These are phyloP conservation scores for Serinus canaria DNA, from an alignment of 2,113 vertebrate species.

Conservation along the genomic window DNA sequence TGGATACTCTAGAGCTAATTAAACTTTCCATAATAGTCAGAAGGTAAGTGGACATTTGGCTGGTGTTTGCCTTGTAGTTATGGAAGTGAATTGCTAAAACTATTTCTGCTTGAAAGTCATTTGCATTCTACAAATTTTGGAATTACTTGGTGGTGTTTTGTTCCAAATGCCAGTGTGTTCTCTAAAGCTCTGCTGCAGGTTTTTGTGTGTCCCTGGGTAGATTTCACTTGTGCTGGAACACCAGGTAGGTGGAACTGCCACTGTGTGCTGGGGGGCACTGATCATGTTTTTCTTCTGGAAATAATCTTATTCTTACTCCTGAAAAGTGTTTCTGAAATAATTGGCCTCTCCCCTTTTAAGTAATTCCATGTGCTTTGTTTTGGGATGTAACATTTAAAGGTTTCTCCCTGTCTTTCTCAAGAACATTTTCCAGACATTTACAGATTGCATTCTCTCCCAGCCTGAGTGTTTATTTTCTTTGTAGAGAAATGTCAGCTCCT, in stretches of 20 bases:
- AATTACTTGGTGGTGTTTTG: neutral
- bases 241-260: neutral
- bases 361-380: neutral
- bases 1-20: neutral
- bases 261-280: neutral
- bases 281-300: neutral
- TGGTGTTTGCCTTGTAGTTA: neutral
- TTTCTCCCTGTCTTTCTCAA: neutral
- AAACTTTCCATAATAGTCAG: neutral
- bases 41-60: neutral
- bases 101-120: neutral
- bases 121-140: neutral
- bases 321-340: neutral
- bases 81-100: neutral
- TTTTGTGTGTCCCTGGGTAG: neutral
- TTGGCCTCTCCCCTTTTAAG: neutral
- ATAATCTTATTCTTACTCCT: neutral
- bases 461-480: neutral
- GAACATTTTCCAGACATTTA: neutral
- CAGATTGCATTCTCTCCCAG: neutral
- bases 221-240: neutral
- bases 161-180: neutral
- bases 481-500: neutral
- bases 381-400: neutral
- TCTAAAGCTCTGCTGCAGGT: neutral